phyloP scores from a whole-genome alignment of 37 sponge, comb jelly and placozoan genomes.

The Hexactinellida sp. region DNA sequence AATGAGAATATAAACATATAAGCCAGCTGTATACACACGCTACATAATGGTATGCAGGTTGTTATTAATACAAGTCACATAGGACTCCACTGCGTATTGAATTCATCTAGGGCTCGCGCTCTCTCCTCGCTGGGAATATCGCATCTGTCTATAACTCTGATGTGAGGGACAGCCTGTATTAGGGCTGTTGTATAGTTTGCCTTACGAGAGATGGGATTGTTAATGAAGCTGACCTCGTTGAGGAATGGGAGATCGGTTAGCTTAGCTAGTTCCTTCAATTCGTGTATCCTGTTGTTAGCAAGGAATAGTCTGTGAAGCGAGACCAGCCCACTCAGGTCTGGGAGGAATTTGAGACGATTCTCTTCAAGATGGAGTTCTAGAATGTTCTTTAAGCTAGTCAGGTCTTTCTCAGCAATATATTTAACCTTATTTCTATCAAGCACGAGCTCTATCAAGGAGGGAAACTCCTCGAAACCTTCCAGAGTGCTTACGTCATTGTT shows the following conservation, averaged over 20 bases:
- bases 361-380: neutral
- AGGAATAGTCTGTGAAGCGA: neutral
- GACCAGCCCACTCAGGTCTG: neutral
- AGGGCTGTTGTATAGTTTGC: neutral
- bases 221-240: neutral
- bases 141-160: neutral
- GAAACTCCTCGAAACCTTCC: slow-evolving; percentile 56
- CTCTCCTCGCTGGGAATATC: neutral
- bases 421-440: slow-evolving; percentile 86
- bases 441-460: slow-evolving; percentile 60
- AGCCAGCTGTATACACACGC: no score
- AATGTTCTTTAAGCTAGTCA: neutral
- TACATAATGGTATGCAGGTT: no score
- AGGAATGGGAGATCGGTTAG: neutral
- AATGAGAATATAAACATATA: no score
- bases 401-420: neutral
- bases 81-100: neutral
- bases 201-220: neutral
- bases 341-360: neutral
- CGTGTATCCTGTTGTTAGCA: neutral
- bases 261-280: neutral
- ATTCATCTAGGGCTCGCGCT: neutral
- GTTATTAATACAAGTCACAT: no score
- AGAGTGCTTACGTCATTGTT: slow-evolving; percentile 35
- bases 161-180: neutral